phyloP scores from a whole-genome alignment of 2,113 vertebrate genomes.

The Entomyzon cyanotis region DNA sequence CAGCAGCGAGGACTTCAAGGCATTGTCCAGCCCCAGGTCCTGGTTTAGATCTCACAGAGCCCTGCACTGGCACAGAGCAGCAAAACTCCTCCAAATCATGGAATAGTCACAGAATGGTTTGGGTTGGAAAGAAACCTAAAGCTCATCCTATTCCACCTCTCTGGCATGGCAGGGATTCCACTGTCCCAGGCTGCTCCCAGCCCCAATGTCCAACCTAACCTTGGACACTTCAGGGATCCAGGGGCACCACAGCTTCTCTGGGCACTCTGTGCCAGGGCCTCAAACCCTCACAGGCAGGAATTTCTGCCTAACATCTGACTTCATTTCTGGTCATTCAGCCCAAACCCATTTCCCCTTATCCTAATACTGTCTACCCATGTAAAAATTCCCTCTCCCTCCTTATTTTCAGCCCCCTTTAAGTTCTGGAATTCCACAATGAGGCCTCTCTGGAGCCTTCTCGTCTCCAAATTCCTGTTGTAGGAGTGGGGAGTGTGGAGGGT shows the following conservation, averaged over 20 bases:
- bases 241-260: not conserved
- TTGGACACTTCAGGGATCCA: not conserved
- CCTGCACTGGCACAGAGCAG: too few species aligned
- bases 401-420: not conserved
- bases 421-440: not conserved
- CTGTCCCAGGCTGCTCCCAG: not conserved
- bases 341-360: not conserved
- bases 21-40: not conserved
- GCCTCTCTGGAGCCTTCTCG: not conserved
- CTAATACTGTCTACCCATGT: not conserved
- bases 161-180: not conserved
- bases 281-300: fast-evolving
- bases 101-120: not conserved
- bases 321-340: not conserved
- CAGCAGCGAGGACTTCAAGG: fast-evolving
- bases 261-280: not conserved
- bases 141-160: fast-evolving
- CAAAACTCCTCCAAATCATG: fast-evolving
- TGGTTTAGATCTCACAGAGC: not conserved
- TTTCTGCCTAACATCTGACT: not conserved
- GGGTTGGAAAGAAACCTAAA: not conserved
- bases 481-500: fast-evolving
- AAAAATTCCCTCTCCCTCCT: not conserved
- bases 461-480: too few species aligned
- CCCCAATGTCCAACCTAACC: fast-evolving